A percentile compares a stretch with the other conserved stretches of the same genome.
phyloP scores from a whole-genome alignment of 1,140 invertebrate species.

The Linepithema humile region DNA sequence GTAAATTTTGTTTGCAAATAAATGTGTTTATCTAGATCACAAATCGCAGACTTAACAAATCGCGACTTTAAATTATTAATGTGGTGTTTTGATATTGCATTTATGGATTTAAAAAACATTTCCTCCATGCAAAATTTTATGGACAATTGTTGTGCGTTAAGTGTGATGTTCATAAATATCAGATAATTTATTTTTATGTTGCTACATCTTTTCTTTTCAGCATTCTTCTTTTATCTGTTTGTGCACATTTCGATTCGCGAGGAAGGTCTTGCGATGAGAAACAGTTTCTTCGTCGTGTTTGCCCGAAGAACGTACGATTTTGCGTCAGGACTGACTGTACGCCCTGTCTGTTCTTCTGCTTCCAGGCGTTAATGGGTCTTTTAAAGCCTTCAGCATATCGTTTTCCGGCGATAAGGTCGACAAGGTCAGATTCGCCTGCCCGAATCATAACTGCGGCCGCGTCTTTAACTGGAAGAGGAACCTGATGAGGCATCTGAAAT shows the following conservation, averaged over 20 bases:
- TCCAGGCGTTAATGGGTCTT: conserved; percentile 28
- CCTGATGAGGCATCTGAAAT: conserved; percentile 76
- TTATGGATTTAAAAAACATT: neutral
- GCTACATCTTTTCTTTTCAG: neutral
- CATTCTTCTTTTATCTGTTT: neutral
- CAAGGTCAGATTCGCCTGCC: neutral
- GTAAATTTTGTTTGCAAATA: too few relatives aligned
- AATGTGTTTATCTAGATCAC: too few relatives aligned
- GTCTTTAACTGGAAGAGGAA: conserved; percentile 70
- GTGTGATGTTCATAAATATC: neutral
- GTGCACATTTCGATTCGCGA: neutral
- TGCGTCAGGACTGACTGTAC: neutral
- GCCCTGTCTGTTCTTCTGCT: conserved; percentile 25
- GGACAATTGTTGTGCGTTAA: neutral
- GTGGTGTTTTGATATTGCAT: neutral
- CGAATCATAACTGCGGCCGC: conserved; percentile 29
- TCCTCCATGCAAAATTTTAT: neutral
- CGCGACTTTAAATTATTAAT: neutral
- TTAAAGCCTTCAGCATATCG: neutral
- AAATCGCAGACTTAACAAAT: too few relatives aligned
- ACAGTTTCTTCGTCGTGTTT: neutral
- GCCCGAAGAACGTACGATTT: neutral
- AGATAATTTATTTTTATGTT: neutral
- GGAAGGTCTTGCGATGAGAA: neutral
- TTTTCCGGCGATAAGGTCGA: neutral